phyloP scores from a whole-genome alignment of 2,888 invertebrate genomes.

The Drosophila antonietae region DNA sequence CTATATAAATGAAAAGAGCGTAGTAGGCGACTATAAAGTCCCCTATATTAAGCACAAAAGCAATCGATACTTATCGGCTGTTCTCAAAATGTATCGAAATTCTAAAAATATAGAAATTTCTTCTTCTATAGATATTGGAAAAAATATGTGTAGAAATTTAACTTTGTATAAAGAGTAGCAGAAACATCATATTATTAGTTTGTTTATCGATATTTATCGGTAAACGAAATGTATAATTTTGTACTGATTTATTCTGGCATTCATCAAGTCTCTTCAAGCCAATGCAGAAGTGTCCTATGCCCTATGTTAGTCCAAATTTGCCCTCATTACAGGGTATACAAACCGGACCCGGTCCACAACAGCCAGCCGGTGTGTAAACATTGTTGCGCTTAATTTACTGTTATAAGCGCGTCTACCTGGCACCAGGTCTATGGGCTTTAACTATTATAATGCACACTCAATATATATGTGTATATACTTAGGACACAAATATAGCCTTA shows the following conservation, averaged over 20 bases:
- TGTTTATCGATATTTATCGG: background rate
- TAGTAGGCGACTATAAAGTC: background rate
- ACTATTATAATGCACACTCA: conserved; percentile 8
- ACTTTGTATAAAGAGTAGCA: too few species aligned
- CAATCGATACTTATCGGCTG: background rate
- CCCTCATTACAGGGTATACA: conserved; percentile 1
- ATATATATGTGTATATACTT: background rate
- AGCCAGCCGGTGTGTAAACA: conserved; percentile 59
- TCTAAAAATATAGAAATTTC: too few species aligned
- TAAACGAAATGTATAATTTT: too few species aligned
- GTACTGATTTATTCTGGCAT: too few species aligned
- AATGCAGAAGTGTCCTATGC: too few species aligned
- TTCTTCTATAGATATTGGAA: too few species aligned
- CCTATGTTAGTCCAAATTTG: too few species aligned
- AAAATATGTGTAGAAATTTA: too few species aligned
- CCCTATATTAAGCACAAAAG: background rate
- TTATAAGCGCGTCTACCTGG: conserved; percentile 47
- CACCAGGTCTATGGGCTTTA: conserved; percentile 7
- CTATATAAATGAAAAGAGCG: background rate
- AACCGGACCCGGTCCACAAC: conserved; percentile 48
- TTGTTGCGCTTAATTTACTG: conserved; percentile 75
- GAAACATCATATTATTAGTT: too few species aligned
- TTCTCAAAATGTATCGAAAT: background rate
- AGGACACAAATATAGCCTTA: conserved; percentile 2
- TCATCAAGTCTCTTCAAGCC: too few species aligned